Evolutionary conservation across 2,888 invertebrate species (phyloP).

Genomic region (Galerucella nymphaeae): DNA sequence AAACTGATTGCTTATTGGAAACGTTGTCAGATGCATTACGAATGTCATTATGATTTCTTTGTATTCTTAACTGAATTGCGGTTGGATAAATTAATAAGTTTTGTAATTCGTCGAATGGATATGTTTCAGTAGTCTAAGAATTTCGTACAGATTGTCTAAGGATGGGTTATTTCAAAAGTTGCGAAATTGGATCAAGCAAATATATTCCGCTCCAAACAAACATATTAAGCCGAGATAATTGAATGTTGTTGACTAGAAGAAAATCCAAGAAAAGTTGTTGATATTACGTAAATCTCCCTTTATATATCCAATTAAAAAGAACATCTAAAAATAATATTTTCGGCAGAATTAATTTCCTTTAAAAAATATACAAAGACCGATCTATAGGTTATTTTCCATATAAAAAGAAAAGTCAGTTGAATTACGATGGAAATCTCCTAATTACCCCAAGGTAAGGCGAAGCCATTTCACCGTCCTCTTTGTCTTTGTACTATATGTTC

Average conservation of each 20-base stretch:
- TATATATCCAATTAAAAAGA: too few relatives aligned
- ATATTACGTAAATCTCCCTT: too few relatives aligned
- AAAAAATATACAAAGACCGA: background rate
- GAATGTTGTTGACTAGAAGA: too few relatives aligned
- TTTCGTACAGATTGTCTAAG: background rate
- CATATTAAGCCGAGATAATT: too few relatives aligned
- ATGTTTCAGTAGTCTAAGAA: background rate
- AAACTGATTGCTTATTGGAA: background rate
- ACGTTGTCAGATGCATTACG: background rate
- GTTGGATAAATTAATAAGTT: background rate
- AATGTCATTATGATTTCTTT: background rate
- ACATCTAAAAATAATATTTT: background rate
- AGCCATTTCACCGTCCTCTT: slow-evolving; percentile 46
- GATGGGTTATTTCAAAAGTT: background rate
- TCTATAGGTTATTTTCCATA: slow-evolving; percentile 34
- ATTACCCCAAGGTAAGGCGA: slow-evolving; percentile 45
- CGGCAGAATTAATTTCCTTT: background rate
- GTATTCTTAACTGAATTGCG: background rate
- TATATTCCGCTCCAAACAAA: too few relatives aligned
- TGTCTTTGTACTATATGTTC: slow-evolving; percentile 49
- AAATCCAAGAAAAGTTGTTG: too few relatives aligned
- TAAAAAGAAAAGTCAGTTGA: slow-evolving; percentile 36
- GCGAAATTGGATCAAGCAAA: too few relatives aligned
- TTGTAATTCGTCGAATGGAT: background rate
- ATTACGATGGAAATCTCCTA: slow-evolving; percentile 44